These are phyloP conservation scores for Euphydryas editha DNA, from an alignment of 2,888 invertebrate genomes.

Conservation along the genomic window DNA sequence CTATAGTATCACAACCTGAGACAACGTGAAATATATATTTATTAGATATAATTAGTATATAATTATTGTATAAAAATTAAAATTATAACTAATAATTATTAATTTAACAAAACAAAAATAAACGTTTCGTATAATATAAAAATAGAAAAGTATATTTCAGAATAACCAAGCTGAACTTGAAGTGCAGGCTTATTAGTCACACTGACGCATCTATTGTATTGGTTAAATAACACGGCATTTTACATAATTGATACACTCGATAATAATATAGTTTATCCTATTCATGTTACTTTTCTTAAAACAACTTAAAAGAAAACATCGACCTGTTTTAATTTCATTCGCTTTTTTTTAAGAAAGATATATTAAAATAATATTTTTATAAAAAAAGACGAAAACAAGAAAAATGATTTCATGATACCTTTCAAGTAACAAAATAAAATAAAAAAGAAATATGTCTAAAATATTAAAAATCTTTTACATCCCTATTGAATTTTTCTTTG, in stretches of 20 bases:
- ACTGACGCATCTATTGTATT: constrained; percentile 12
- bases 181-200: constrained; percentile 46
- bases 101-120: not conserved
- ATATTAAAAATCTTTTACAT: constrained; percentile 15
- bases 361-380: too few relatives aligned
- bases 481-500: constrained; percentile 22
- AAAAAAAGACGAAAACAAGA: too few relatives aligned
- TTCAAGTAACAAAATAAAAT: not conserved
- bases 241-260: constrained; percentile 4
- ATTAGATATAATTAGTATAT: too few relatives aligned
- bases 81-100: not conserved
- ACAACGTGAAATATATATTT: too few relatives aligned
- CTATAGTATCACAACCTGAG: too few relatives aligned
- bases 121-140: not conserved
- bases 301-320: not conserved
- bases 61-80: too few relatives aligned
- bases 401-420: too few relatives aligned
- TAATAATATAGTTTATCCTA: not conserved
- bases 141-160: not conserved
- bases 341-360: too few relatives aligned
- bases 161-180: not conserved
- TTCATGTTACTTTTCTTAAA: not conserved
- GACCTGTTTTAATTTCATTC: too few relatives aligned
- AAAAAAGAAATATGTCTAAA: not conserved
- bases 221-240: constrained; percentile 16